Percentiles rank a stretch among this genome's conserved stretches.
These are phyloP conservation scores for Festucalex cinctus DNA, from an alignment of 2,113 vertebrate genomes.

Conservation along the genomic window DNA sequence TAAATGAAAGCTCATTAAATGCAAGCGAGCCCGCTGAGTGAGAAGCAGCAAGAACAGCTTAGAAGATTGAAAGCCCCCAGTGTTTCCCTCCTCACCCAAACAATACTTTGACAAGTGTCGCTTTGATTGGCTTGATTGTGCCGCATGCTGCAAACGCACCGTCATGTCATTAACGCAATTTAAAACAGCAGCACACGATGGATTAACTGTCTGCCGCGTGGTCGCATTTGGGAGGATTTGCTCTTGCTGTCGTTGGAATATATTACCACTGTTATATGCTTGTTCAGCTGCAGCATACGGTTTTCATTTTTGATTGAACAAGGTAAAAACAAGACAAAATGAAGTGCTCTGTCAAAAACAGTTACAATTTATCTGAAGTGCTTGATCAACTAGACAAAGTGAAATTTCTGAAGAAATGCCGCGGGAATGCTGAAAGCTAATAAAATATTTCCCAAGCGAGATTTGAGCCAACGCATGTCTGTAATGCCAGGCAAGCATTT, in stretches of 20 bases:
- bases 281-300: neutral
- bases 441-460: too few relatives aligned
- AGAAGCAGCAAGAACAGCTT: constrained; percentile 35
- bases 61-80: constrained; percentile 28
- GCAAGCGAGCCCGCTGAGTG: constrained; percentile 41
- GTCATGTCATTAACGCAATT: neutral
- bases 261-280: neutral
- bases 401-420: too few relatives aligned
- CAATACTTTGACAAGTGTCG: constrained; percentile 3
- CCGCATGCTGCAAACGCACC: neutral
- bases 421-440: too few relatives aligned
- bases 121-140: constrained; percentile 4
- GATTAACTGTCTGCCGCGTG: neutral
- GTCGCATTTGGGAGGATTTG: neutral
- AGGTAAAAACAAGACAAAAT: neutral
- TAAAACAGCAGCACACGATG: neutral
- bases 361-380: too few relatives aligned
- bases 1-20: constrained; percentile 61
- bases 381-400: too few relatives aligned
- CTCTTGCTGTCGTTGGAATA: too few relatives aligned
- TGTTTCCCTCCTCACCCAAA: constrained; percentile 14
- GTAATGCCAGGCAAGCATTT: too few relatives aligned
- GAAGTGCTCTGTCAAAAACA: too few relatives aligned
- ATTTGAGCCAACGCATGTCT: too few relatives aligned
- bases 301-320: neutral